Percentiles rank a stretch among this genome's conserved stretches.
Evolutionary conservation across 1,140 invertebrate species (phyloP).

Genomic region (Drosophila ironensis): DNA sequence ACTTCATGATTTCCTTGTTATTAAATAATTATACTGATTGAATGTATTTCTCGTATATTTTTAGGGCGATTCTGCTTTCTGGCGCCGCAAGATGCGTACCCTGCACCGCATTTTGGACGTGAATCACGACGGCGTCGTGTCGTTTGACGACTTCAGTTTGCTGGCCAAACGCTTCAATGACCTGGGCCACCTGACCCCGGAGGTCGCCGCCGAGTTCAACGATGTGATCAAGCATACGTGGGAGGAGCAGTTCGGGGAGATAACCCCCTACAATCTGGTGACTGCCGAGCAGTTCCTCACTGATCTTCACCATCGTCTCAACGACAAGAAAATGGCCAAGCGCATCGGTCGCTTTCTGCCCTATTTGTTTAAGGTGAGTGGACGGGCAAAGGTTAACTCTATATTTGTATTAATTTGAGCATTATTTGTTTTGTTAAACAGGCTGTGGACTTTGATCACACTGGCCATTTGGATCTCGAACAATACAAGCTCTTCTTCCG

Average conservation of each 20-base stretch:
- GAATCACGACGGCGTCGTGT: slow-evolving; percentile 92
- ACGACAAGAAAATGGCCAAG: slow-evolving; percentile 87
- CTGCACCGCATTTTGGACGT: slow-evolving; percentile 90
- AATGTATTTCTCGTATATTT: not conserved
- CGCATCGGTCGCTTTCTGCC: slow-evolving; percentile 89
- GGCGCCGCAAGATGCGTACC: slow-evolving; percentile 93
- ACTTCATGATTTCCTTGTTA: too few relatives aligned
- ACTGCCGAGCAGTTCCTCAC: slow-evolving; percentile 90
- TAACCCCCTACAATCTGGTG: slow-evolving; percentile 90
- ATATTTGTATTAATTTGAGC: too few relatives aligned
- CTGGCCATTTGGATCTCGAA: slow-evolving; percentile 89
- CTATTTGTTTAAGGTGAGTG: slow-evolving; percentile 89
- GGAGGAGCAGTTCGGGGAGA: slow-evolving; percentile 92
- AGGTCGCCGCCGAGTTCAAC: slow-evolving; percentile 86
- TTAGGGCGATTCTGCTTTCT: slow-evolving; percentile 91
- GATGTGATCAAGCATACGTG: slow-evolving; percentile 88
- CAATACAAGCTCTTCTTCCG: slow-evolving; percentile 92
- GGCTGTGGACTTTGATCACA: slow-evolving; percentile 91
- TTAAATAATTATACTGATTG: too few relatives aligned
- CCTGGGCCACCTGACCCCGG: slow-evolving; percentile 86
- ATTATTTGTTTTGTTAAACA: slow-evolving; percentile 69
- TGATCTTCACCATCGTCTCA: slow-evolving; percentile 90
- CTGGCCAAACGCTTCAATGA: slow-evolving; percentile 88
- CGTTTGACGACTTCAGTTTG: slow-evolving; percentile 90
- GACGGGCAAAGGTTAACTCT: too few relatives aligned